Evolutionary conservation across 2,113 vertebrate genomes (phyloP).

Genomic region (Orthonyx spaldingii): DNA sequence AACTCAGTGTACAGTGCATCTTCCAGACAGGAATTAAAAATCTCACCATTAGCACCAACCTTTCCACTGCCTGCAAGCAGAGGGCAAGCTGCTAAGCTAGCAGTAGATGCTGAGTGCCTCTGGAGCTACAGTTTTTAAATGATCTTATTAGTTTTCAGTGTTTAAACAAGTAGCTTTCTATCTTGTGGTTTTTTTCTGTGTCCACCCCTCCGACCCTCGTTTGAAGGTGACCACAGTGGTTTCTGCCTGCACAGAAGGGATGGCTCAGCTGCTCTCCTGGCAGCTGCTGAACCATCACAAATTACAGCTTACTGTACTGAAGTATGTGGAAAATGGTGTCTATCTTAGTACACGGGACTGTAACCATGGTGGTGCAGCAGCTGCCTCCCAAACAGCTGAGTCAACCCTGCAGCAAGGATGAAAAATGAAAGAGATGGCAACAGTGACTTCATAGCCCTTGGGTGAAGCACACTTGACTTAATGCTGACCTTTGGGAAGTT

Average conservation of each 20-base stretch:
- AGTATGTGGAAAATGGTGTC: slow-evolving; percentile 49
- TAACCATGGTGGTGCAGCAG: not conserved
- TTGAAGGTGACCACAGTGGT: not conserved
- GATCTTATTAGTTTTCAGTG: not conserved
- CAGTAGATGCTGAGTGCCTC: not conserved
- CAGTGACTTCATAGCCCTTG: not conserved
- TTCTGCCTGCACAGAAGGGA: slow-evolving; percentile 21
- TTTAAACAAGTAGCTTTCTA: not conserved
- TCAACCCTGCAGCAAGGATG: slow-evolving; percentile 17
- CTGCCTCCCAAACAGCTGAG: slow-evolving; percentile 43
- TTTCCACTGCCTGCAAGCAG: not conserved
- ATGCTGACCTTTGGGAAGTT: not conserved
- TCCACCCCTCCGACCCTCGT: not conserved
- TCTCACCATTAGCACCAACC: not conserved
- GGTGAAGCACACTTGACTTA: not conserved
- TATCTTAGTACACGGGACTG: not conserved
- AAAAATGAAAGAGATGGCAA: not conserved
- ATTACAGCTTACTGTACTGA: slow-evolving; percentile 16
- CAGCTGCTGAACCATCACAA: slow-evolving; percentile 54
- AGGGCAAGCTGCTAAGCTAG: not conserved
- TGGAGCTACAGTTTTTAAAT: not conserved
- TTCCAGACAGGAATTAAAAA: not conserved
- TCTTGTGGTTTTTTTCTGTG: not conserved
- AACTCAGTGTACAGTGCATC: not conserved
- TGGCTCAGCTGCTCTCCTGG: slow-evolving; percentile 49